Evolutionary conservation across 2,888 invertebrate genomes (phyloP).

Genomic region (Drosophila mercatorum): DNA sequence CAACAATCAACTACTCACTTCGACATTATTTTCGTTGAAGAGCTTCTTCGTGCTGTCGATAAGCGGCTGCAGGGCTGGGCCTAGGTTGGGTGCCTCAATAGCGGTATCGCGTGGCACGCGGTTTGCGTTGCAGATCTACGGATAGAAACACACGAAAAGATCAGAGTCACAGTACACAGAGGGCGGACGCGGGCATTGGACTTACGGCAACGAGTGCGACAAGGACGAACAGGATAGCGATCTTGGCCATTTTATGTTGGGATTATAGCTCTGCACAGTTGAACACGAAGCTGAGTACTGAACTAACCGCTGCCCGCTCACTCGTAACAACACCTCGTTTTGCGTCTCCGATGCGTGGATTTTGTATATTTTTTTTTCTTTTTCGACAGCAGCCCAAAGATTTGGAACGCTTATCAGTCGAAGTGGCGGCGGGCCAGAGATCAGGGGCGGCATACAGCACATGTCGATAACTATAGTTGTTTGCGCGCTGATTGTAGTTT

Average conservation of each 20-base stretch:
- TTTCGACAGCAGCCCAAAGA: background rate
- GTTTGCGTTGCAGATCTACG: conserved; percentile 24
- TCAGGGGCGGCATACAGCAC: conserved; percentile 3
- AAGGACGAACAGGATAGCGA: conserved; percentile 51
- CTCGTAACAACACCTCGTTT: conserved; percentile 44
- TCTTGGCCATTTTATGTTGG: conserved; percentile 50
- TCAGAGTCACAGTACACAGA: background rate
- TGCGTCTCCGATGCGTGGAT: conserved; percentile 34
- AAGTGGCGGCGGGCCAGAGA: background rate
- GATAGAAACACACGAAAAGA: background rate
- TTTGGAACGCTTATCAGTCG: conserved; percentile 12
- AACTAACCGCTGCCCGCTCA: conserved; percentile 6
- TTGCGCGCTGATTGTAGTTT: background rate
- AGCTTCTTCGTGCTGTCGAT: background rate
- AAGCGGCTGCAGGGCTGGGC: background rate
- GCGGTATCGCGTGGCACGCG: conserved; percentile 30
- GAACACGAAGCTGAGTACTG: conserved; percentile 51
- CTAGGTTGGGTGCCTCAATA: background rate
- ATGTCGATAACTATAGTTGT: conserved; percentile 2
- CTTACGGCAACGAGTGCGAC: conserved; percentile 58
- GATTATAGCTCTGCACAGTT: conserved; percentile 38
- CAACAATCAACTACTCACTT: conserved; percentile 7
- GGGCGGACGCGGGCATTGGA: conserved; percentile 7
- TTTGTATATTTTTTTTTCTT: background rate
- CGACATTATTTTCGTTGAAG: conserved; percentile 6